Conservation (phyloP, 2,113 vertebrate genomes). For the Lepus europaeus region DNA sequence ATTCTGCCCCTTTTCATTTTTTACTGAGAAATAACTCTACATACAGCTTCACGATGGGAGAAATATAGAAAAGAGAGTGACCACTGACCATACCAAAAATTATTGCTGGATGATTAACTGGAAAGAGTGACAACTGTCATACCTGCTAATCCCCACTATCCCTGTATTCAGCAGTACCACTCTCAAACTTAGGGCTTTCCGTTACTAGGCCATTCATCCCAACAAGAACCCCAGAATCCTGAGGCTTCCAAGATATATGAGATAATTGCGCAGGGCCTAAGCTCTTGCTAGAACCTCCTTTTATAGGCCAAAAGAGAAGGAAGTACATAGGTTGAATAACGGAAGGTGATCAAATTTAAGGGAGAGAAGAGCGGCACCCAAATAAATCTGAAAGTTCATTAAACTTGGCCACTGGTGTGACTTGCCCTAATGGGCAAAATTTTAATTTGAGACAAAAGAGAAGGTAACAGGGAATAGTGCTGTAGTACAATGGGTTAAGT, state of each 20-base stretch:
- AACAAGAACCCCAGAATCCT: not conserved
- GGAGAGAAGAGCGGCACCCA: not conserved
- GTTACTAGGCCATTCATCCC: not conserved
- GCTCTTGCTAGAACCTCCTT: not conserved
- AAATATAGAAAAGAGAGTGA: not conserved
- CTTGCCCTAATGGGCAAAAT: not conserved
- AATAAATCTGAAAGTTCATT: not conserved
- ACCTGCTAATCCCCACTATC: too few relatives aligned
- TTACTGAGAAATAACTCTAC: constrained; percentile 16
- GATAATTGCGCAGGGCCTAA: not conserved
- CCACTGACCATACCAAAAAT: not conserved
- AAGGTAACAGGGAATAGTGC: not conserved
- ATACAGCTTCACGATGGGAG: not conserved
- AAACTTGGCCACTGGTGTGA: not conserved
- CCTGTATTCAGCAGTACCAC: not conserved
- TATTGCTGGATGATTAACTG: not conserved
- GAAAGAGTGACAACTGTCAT: not conserved
- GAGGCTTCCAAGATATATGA: not conserved
- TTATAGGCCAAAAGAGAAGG: not conserved
- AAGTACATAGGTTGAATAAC: not conserved
- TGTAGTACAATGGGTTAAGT: too few relatives aligned
- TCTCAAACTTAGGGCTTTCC: not conserved
- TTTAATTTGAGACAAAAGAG: not conserved
- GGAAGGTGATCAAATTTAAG: not conserved
- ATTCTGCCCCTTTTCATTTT: not conserved